These are phyloP conservation scores for Drosophila stalkeri DNA, from an alignment of 2,888 invertebrate genomes.

Conservation along the genomic window DNA sequence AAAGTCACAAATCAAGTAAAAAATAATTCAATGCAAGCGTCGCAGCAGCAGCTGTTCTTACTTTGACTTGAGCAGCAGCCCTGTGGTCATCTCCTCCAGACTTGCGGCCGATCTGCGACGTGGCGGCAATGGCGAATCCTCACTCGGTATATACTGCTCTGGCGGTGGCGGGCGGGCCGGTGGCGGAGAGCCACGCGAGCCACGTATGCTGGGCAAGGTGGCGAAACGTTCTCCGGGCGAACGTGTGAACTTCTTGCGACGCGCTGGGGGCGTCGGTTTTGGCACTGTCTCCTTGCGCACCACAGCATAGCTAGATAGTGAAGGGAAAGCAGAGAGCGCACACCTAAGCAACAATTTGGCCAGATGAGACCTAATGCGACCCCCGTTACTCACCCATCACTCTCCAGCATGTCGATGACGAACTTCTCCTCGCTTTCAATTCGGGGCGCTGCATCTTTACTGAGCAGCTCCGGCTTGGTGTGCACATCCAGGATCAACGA, in stretches of 20 bases:
- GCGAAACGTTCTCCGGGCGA: constrained; percentile 89
- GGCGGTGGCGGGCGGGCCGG: constrained; percentile 88
- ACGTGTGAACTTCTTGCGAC: constrained; percentile 87
- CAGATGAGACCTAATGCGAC: constrained; percentile 40
- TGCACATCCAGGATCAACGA: constrained; percentile 87
- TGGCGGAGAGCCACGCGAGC: constrained; percentile 83
- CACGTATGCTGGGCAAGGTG: constrained; percentile 87
- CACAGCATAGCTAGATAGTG: constrained; percentile 89
- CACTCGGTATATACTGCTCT: constrained; percentile 87
- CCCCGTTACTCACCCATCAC: constrained; percentile 81
- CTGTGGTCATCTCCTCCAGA: constrained; percentile 84
- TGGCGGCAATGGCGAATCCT: constrained; percentile 86
- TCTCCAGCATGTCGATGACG: constrained; percentile 84
- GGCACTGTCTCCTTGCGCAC: constrained; percentile 90
- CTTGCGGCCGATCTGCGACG: constrained; percentile 87
- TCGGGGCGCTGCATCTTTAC: constrained; percentile 63
- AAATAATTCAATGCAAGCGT: constrained; percentile 81
- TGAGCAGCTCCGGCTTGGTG: constrained; percentile 36
- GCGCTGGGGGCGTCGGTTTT: constrained; percentile 88
- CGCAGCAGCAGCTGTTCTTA: constrained; percentile 64
- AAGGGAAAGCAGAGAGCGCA: constrained; percentile 51
- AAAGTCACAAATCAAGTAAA: constrained; percentile 48
- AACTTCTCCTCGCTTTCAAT: constrained; percentile 73
- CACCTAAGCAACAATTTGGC: constrained; percentile 51
- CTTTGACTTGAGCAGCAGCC: constrained; percentile 75